Evolutionary conservation across 2,888 invertebrate species (phyloP), one percentile per base, ranked within the genome.

Genomic region (Parthenolecanium corni): DNA sequence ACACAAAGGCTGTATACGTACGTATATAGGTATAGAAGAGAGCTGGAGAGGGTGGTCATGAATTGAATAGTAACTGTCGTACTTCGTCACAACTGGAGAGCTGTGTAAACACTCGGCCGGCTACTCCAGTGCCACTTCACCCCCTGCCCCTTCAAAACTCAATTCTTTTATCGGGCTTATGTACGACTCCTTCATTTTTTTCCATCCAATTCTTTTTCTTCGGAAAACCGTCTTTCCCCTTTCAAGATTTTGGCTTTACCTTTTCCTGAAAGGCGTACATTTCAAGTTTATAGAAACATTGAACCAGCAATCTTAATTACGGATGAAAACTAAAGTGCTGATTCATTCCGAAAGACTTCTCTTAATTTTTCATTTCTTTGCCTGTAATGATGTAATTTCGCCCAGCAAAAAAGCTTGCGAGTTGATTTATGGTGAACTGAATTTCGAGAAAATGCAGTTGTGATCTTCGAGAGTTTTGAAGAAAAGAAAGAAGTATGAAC

Each of bases 51-150:
- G 58, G 58, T 46, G 58, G 58, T 58, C 58, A 58, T 58, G 58
- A 58, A 58, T 58, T 58, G 47, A 58, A 58, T 58, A 58, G 58
- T 47, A 58, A 58, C 49, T 58, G 58, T 58, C 58, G 58, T 58
- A 31, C 58, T 58, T 47, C 58, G 58, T 58, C 58, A 47, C 58
- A 47, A 58, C 58, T 58, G 25, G 58, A 58, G 58, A 47, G 58
- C 58, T 49, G 47, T 36, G 58, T 58, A 58, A 58, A 58, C 58
- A 58, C 47, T 58, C 31, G 58, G 20, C 36, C 18, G 47, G 47
- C 58, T 58, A 58, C 58, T 58, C 58, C 46, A 58, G 58, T 58
- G 46, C 25, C 25, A 31, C 46, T 47, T 47, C 58, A 20, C 36
- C 31, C 25, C 31, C 46, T 31, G 20, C 20, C 47, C 11, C 58